Base-by-base conservation (phyloP, 1,140 invertebrate species). In the Sinella curviseta region DNA sequence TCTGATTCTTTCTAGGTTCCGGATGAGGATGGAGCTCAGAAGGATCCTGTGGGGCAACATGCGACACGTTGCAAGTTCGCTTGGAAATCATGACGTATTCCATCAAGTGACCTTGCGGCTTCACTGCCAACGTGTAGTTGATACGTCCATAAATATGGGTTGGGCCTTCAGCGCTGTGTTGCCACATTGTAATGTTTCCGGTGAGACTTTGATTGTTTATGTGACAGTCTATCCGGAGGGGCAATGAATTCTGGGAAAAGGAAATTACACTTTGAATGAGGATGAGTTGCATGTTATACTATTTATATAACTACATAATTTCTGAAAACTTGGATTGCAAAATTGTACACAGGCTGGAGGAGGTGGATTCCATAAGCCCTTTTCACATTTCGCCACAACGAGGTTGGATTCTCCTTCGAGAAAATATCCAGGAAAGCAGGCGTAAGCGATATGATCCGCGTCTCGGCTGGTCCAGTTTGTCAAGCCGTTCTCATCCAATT, bases 291-390 rank as follows among this genome's bases (percentile, higher is more conserved):
- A n/a, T n/a, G n/a, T n/a, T n/a, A n/a, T n/a, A n/a, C n/a, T n/a
- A n/a, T n/a, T n/a, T n/a, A n/a, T n/a, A n/a, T n/a, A 60, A 60
- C 12, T 14, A 26, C 24, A 60, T 3, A 12, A 8, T 16, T 4
- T 14, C 39, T 14, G 24, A 26, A 60, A 60, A 60, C 24, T 60
- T 60, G 57, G 24, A 60, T 48, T 48, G 39, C 8, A 60, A 60
- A 60, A 60, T 60, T 60, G 24, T 81, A 83, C 82, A 39, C 82
- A 82, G 17, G 78, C 60, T 55, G 82, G 82, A n/a, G 82, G 80
- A n/a, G 30, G 24, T 1, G 80, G 81, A 17, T 28, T 65, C 82
- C 82, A 83, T 31, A 12, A 20, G 20, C 76, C 48, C 0, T 83
- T 75, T 1, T 75, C 35, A 65, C 82, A 83, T 31, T 77, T 67